Base-by-base conservation (phyloP, 2,888 invertebrate species). In the Monopis laevigella region DNA sequence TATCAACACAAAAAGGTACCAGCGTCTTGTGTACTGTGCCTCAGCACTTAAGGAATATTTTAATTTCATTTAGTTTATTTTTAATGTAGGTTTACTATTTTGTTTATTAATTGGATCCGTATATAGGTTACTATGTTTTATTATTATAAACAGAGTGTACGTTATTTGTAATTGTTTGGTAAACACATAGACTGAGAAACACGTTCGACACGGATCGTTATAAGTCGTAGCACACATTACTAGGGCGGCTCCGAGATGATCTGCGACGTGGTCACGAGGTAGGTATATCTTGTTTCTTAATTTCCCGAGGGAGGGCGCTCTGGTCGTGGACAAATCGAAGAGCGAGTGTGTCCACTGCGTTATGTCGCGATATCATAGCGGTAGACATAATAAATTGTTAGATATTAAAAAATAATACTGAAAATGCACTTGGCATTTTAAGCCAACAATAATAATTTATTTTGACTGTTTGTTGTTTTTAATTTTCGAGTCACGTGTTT, bases 221-320 rank as follows among this genome's bases (percentile, higher is more conserved):
- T 28, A 40, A 40, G 29, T 40, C 40, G 40, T 17, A 14, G 40
- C 40, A 40, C 40, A 40, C 40, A 36, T 36, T 34, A 34, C 17
- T 12, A 34, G 17, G 34, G 36, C 19, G 36, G 19, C 11, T 36
- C 21, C 36, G 13, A 36, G 36, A 36, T 17, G 34, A 34, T 34
- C 34, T 34, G 54, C 56, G 62, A 60, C 57, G 57, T 62, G 75
- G 75, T 72, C 73, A 77, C n/a, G n/a, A n/a, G n/a, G n/a, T n/a
- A n/a, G n/a, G n/a, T n/a, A 60, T 65, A 63, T 68, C 68, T 59
- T 61, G 65, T 58, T 59, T 55, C 61, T 58, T 77, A 78, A 77
- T 78, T 78, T 78, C 78, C 78, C 78, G 51, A 27, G 77, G 73
- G 78, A 69, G 46, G 36, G 50, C 65, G 54, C 63, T 60, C 59